phyloP scores from a whole-genome alignment of 2,113 vertebrate species.

The Cardinalis cardinalis region DNA sequence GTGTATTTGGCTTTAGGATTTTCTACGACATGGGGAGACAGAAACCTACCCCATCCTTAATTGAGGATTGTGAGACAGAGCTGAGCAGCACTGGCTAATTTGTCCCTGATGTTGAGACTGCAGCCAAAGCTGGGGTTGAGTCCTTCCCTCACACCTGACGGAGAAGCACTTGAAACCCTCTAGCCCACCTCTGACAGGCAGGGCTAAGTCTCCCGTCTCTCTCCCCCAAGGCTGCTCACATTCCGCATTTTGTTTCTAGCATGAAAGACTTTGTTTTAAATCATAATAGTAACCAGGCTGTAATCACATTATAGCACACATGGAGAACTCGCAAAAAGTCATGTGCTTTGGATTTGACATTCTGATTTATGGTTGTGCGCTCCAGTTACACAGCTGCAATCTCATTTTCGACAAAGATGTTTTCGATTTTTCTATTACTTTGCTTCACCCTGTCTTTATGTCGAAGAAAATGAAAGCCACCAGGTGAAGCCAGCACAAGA shows the following conservation, averaged over 20 bases:
- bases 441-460: constrained; percentile 77
- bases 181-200: constrained; percentile 72
- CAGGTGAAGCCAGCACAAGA: constrained; percentile 74
- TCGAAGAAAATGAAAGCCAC: constrained; percentile 77
- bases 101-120: constrained; percentile 71
- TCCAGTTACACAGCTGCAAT: constrained; percentile 94
- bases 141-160: constrained; percentile 72
- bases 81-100: constrained; percentile 67
- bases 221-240: constrained; percentile 75
- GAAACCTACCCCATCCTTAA: constrained; percentile 56
- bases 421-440: constrained; percentile 82
- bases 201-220: constrained; percentile 64
- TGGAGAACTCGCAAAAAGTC: constrained; percentile 94
- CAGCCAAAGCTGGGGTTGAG: constrained; percentile 47
- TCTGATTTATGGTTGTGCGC: constrained; percentile 82
- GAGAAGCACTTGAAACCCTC: constrained; percentile 63
- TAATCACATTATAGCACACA: constrained; percentile 97
- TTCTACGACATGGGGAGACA: constrained; percentile 51
- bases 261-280: constrained; percentile 96
- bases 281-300: constrained; percentile 98
- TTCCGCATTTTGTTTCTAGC: constrained; percentile 86
- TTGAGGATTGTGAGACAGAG: constrained; percentile 64
- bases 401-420: constrained; percentile 84
- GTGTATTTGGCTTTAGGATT: constrained; percentile 76
- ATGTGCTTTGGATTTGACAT: constrained; percentile 97